A percentile compares a stretch with the other conserved stretches of the same genome.
Evolutionary conservation across 1,140 invertebrate species (phyloP).

Genomic region (Drosophila aff.): DNA sequence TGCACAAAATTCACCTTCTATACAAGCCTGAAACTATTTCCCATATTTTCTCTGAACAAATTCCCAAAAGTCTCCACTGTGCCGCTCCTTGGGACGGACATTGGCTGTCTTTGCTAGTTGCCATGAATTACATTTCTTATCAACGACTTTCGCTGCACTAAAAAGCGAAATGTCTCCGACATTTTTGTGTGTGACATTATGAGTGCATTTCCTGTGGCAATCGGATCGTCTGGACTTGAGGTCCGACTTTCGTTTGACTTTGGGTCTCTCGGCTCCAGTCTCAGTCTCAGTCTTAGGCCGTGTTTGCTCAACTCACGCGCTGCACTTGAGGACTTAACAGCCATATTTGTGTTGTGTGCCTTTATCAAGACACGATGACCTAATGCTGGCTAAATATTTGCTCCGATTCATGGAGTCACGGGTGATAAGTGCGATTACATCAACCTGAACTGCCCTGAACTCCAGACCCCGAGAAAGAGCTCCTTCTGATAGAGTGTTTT

Average conservation of each 20-base stretch:
- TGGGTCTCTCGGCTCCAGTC: background rate
- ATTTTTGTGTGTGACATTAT: constrained; percentile 16
- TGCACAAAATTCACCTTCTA: no score
- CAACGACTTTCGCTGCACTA: constrained; percentile 47
- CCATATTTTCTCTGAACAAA: background rate
- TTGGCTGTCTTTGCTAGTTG: constrained; percentile 31
- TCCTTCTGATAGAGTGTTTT: constrained; percentile 41
- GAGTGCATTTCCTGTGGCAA: constrained; percentile 62
- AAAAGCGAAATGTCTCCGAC: constrained; percentile 34
- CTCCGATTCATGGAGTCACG: constrained; percentile 35
- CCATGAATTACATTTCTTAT: constrained; percentile 62
- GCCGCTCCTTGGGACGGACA: constrained; percentile 14
- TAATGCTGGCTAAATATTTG: constrained; percentile 73
- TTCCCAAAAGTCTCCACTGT: constrained; percentile 16
- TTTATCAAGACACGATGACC: constrained; percentile 69
- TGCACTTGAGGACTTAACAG: constrained; percentile 42
- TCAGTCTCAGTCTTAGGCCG: background rate
- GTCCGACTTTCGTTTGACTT: constrained; percentile 27
- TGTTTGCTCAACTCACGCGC: constrained; percentile 50
- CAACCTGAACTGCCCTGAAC: constrained; percentile 46
- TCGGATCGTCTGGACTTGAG: constrained; percentile 15
- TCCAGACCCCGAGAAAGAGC: constrained; percentile 3
- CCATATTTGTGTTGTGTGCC: constrained; percentile 6
- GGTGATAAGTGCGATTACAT: constrained; percentile 50
- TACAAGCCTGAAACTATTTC: background rate